Percentiles rank a stretch among this genome's conserved stretches.
These are phyloP conservation scores for Sparus aurata DNA, from an alignment of 2,797 vertebrate species.

Conservation along the genomic window DNA sequence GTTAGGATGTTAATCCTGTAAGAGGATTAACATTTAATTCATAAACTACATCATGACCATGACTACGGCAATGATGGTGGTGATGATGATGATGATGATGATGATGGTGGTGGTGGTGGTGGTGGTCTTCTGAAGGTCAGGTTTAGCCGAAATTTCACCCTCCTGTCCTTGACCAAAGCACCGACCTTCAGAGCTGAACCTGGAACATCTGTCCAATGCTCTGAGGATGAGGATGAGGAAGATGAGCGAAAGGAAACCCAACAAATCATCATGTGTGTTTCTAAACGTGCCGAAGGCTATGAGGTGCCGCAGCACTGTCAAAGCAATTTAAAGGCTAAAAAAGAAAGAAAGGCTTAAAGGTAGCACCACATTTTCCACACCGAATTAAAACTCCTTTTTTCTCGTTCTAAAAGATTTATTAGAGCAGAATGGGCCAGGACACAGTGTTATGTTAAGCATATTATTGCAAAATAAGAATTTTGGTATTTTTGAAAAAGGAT, in stretches of 20 bases:
- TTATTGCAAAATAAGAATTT: neutral
- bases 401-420: neutral
- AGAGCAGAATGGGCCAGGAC: neutral
- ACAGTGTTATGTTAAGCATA: neutral
- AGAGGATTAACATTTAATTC: conserved; percentile 83
- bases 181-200: conserved; percentile 1
- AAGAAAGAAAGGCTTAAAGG: no score
- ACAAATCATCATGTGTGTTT: neutral
- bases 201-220: conserved; percentile 14
- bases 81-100: conserved; percentile 27
- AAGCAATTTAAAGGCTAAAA: neutral
- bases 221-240: neutral
- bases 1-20: conserved; percentile 78
- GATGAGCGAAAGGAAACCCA: neutral
- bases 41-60: conserved; percentile 78
- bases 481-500: neutral
- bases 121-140: conserved; percentile 52
- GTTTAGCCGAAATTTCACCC: conserved; percentile 28
- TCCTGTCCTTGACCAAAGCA: conserved; percentile 8
- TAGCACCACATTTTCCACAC: neutral
- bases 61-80: conserved; percentile 61
- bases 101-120: conserved; percentile 13
- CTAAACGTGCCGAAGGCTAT: neutral
- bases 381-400: neutral
- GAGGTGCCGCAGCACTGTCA: neutral